phyloP scores from a whole-genome alignment of 1,140 invertebrate species.

The Philotrypesis tridentata region DNA sequence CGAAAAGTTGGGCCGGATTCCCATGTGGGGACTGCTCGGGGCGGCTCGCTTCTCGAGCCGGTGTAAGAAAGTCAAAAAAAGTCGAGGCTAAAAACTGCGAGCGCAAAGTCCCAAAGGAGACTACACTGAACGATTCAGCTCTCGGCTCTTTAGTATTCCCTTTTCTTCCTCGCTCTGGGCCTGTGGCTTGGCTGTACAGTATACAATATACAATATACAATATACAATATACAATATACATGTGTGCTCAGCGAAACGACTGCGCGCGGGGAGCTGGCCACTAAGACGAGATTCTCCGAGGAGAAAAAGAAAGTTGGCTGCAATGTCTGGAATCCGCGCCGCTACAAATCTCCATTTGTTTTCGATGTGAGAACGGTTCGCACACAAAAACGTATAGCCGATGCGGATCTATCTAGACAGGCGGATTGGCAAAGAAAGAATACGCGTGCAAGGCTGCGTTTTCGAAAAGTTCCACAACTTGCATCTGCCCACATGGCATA shows the following conservation, averaged over 20 bases:
- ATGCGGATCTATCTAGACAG: too few species aligned
- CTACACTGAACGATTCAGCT: background rate
- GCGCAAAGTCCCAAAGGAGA: background rate
- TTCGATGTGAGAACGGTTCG: background rate
- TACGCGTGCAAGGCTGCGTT: too few species aligned
- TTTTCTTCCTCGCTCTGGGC: too few species aligned
- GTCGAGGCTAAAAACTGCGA: background rate
- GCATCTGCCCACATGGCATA: too few species aligned
- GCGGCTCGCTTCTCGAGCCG: background rate
- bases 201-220: too few species aligned
- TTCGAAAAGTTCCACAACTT: too few species aligned
- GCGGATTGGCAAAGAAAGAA: too few species aligned
- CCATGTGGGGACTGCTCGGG: slow-evolving; percentile 7
- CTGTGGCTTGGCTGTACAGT: too few species aligned
- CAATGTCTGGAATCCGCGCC: background rate
- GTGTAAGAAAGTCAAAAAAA: background rate
- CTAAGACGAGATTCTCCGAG: background rate
- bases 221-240: too few species aligned
- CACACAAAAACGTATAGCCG: too few species aligned
- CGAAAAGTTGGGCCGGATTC: slow-evolving; percentile 35
- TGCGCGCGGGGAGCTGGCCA: too few species aligned
- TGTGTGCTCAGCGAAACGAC: background rate
- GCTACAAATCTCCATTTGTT: background rate
- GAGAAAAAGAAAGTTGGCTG: background rate
- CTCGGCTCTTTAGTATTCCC: background rate